phyloP scores from a whole-genome alignment of 2,888 invertebrate genomes.

The Nebria brevicollis region DNA sequence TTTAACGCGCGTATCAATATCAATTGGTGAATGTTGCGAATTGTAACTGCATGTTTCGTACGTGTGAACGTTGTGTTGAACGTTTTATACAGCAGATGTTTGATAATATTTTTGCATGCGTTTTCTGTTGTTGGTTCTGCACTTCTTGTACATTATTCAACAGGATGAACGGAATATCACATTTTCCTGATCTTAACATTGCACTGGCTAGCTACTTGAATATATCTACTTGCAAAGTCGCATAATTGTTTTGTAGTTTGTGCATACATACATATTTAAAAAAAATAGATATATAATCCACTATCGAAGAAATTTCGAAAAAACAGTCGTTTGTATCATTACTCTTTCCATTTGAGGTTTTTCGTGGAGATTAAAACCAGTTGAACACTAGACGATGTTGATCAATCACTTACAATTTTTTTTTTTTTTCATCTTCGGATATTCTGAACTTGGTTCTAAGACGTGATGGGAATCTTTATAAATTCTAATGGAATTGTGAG shows the following conservation, averaged over 20 bases:
- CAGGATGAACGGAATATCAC: constrained; percentile 19
- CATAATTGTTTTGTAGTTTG: not conserved
- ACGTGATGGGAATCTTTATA: constrained; percentile 23
- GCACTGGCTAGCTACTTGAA: constrained; percentile 38
- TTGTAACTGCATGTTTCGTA: constrained; percentile 26
- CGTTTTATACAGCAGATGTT: constrained; percentile 27
- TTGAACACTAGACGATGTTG: constrained; percentile 2
- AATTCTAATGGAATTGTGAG: constrained; percentile 20
- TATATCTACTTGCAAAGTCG: constrained; percentile 23
- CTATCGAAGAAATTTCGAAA: not conserved
- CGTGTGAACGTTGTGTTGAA: constrained; percentile 20
- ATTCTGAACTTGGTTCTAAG: constrained; percentile 7
- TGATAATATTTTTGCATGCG: constrained; percentile 41
- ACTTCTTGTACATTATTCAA: constrained; percentile 37
- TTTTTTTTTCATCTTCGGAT: constrained; percentile 6
- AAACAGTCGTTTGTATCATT: constrained; percentile 3
- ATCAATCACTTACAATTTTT: constrained; percentile 19
- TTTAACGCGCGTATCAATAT: constrained; percentile 21
- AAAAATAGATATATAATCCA: not conserved
- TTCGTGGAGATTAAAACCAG: constrained; percentile 21
- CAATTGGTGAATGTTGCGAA: constrained; percentile 24
- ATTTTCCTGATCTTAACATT: constrained; percentile 25
- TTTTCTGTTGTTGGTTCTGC: not conserved
- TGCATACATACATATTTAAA: constrained; percentile 2
- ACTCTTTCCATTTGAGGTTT: constrained; percentile 26